phyloP scores from a whole-genome alignment of 2,797 vertebrate species.

The Gymnodraco acuticeps region DNA sequence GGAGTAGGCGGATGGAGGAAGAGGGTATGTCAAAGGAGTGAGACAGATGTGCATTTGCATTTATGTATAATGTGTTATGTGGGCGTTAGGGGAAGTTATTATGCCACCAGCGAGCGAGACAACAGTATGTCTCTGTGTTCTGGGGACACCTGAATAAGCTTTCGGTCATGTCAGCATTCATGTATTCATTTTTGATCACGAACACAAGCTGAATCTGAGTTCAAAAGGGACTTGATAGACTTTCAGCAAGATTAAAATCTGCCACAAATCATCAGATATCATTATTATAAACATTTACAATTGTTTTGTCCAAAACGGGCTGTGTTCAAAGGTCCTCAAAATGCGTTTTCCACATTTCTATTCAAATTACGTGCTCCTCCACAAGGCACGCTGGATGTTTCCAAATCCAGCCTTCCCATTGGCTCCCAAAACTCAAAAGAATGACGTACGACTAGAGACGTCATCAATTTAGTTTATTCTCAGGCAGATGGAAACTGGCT shows the following conservation, averaged over 20 bases:
- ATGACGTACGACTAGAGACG: conserved; percentile 52
- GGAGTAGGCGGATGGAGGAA: conserved; percentile 36
- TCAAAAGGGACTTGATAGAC: not conserved
- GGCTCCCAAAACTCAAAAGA: conserved; percentile 38
- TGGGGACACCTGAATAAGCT: not conserved
- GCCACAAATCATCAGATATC: not conserved
- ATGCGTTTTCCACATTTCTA: not conserved
- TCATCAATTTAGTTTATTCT: conserved; percentile 41
- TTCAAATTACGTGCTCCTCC: conserved; percentile 66
- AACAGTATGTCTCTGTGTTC: too few species aligned
- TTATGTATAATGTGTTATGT: not conserved
- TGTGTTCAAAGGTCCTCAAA: not conserved
- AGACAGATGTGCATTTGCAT: conserved; percentile 54
- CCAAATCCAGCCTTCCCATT: conserved; percentile 56
- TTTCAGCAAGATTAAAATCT: not conserved
- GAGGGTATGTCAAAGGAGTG: conserved; percentile 28
- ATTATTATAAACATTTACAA: not conserved
- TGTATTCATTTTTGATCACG: not conserved
- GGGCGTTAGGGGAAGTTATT: not conserved
- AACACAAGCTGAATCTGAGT: not conserved
- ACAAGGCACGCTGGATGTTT: not conserved
- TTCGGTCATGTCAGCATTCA: not conserved
- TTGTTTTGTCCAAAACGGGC: not conserved
- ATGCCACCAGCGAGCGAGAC: not conserved
- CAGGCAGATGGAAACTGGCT: conserved; percentile 13